Percentiles rank a stretch among this genome's conserved stretches.
phyloP scores from a whole-genome alignment of 2,797 vertebrate species.

The Microctenopoma stevenorrisi region DNA sequence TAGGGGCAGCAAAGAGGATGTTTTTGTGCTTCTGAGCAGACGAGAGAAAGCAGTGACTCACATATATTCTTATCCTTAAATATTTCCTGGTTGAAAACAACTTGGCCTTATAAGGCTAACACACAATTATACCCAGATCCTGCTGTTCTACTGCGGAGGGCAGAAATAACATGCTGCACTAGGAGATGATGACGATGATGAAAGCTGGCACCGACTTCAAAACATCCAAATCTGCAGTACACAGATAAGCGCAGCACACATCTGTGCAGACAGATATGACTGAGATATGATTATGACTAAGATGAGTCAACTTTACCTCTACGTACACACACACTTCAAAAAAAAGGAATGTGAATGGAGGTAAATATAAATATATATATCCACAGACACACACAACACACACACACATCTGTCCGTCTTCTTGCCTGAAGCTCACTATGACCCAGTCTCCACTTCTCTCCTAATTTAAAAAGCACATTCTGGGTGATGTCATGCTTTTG shows the following conservation, averaged over 20 bases:
- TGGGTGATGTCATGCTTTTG: conserved; percentile 59
- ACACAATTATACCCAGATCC: conserved; percentile 16
- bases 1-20: conserved; percentile 61
- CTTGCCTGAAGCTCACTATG: conserved; percentile 39
- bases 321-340: not conserved
- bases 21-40: conserved; percentile 64
- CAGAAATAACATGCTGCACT: conserved; percentile 51
- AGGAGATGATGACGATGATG: conserved; percentile 35
- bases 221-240: conserved; percentile 33
- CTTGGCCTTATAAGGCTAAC: conserved; percentile 69
- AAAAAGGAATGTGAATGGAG: not conserved
- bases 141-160: conserved; percentile 47
- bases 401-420: conserved; percentile 26
- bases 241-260: not conserved
- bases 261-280: not conserved
- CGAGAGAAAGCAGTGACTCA: conserved; percentile 71
- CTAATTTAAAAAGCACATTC: conserved; percentile 56
- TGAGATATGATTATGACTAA: too few species aligned
- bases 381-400: conserved; percentile 13
- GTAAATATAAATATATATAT: not conserved
- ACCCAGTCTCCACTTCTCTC: conserved; percentile 38
- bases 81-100: conserved; percentile 64
- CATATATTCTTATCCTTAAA: conserved; percentile 71
- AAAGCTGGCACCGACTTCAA: conserved; percentile 51
- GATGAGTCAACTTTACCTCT: not conserved